Base-by-base conservation (phyloP, 2,888 invertebrate species). In the Merodon equestris region DNA sequence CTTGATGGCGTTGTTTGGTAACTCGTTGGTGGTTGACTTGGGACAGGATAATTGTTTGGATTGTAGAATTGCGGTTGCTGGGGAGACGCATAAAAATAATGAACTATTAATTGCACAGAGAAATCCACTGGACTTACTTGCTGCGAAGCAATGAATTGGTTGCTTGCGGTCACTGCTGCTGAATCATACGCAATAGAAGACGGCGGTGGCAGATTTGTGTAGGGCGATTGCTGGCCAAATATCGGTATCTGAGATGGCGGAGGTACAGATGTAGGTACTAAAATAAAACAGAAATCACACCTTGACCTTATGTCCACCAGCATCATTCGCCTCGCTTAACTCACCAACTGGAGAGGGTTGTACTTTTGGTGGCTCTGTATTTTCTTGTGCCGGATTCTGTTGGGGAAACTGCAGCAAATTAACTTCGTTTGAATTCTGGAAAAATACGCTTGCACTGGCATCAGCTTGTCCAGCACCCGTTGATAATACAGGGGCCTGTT, bases 141-240 rank as follows among this genome's bases (percentile, higher is more conserved):
- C 14, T 81, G 81, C 4, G 81, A 81, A 14, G 75, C 70, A 61
- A 81, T 81, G 1, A 81, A 81, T 53, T 71, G 56, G 17, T 40
- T 75, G 36, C 75, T 47, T 47, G 81, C 47, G 47, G 50, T 17
- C 9, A 70, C n/a, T 10, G 53, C 61, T 48, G 63, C 2, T 27
- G 66, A 10, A 38, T 71, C 75, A 15, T 68, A 66, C 9, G 50
- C 36, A 81, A 91, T 84, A 1, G 91, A 91, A 14, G 91, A 90
- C 47, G 91, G 91, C 12, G 90, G 91, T 70, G 90, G 90, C 86
- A 84, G 72, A 74, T 82, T 83, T 10, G 83, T 81, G 64, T 83
- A 84, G 42, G 91, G 88, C 14, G 61, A 57, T 82, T 88, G 90
- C 9, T 90, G 90, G 15, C 90, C 82, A 64, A 83, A 85, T 66